A percentile compares a stretch with the other conserved stretches of the same genome.
These are phyloP conservation scores for Drosophila paracracens DNA, from an alignment of 2,888 invertebrate genomes.

Conservation along the genomic window DNA sequence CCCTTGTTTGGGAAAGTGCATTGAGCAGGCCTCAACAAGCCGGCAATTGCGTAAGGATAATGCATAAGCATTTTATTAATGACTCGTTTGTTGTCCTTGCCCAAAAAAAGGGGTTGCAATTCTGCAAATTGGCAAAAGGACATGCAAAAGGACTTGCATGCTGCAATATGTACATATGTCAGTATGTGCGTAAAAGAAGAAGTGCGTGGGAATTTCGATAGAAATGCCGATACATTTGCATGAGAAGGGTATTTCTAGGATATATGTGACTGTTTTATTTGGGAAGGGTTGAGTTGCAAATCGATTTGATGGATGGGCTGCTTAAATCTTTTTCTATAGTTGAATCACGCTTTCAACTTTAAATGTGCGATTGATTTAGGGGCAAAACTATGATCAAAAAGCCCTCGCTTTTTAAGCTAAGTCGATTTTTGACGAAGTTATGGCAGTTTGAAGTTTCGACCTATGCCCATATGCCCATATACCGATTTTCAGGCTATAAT, in stretches of 20 bases:
- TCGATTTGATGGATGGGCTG: neutral
- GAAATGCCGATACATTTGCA: slow-evolving; percentile 59
- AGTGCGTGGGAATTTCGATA: slow-evolving; percentile 52
- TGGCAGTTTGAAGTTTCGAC: no score
- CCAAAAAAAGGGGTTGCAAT: slow-evolving; percentile 41
- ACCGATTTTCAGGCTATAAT: no score
- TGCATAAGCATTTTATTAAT: slow-evolving; percentile 57
- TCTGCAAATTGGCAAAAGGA: slow-evolving; percentile 39
- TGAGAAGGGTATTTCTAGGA: slow-evolving; percentile 4
- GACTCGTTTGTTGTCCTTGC: slow-evolving; percentile 27
- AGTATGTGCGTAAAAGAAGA: neutral
- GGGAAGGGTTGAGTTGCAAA: neutral
- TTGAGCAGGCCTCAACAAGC: slow-evolving; percentile 42
- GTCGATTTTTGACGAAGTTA: no score
- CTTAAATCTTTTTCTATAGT: no score
- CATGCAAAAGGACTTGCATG: slow-evolving; percentile 19
- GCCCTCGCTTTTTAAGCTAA: no score
- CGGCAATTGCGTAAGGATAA: slow-evolving; percentile 63
- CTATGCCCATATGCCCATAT: no score
- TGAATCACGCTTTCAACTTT: no score
- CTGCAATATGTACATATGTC: neutral
- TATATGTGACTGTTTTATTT: neutral
- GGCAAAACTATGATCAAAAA: no score
- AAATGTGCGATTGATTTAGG: no score
- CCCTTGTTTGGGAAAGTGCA: slow-evolving; percentile 53